Evolutionary conservation across 2,113 vertebrate species (phyloP).

Genomic region (Ciconia stormi): DNA sequence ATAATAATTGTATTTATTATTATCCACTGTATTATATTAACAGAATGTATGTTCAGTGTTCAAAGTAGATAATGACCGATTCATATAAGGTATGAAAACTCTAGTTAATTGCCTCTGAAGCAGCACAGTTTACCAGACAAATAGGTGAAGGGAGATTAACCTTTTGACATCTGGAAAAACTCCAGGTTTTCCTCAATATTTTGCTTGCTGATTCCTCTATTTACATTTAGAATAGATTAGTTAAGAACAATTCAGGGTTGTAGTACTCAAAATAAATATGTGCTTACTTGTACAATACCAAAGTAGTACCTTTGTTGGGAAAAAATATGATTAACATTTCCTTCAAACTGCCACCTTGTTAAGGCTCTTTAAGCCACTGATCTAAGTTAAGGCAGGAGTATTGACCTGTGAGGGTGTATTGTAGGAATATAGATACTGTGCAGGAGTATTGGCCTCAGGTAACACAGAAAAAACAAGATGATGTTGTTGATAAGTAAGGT

Average conservation of each 20-base stretch:
- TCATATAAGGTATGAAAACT: not conserved
- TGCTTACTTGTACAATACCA: not conserved
- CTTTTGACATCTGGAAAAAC: not conserved
- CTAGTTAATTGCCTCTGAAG: not conserved
- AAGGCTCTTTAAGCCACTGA: not conserved
- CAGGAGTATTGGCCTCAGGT: no score
- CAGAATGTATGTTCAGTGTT: not conserved
- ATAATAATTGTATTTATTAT: no score
- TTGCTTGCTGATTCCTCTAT: not conserved
- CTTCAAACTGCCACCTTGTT: not conserved
- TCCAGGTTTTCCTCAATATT: not conserved
- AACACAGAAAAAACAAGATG: not conserved
- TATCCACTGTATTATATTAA: no score
- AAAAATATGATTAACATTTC: not conserved
- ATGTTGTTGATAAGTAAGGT: not conserved
- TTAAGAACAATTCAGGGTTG: not conserved
- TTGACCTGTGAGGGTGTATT: rapidly evolving
- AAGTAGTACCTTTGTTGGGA: not conserved
- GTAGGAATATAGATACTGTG: not conserved
- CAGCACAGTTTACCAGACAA: not conserved
- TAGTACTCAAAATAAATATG: not conserved
- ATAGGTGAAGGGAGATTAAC: not conserved
- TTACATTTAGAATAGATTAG: not conserved
- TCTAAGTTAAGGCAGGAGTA: not conserved
- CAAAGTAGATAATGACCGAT: not conserved